Conservation (phyloP, 2,113 vertebrate species). For the Terrapene triunguis region DNA sequence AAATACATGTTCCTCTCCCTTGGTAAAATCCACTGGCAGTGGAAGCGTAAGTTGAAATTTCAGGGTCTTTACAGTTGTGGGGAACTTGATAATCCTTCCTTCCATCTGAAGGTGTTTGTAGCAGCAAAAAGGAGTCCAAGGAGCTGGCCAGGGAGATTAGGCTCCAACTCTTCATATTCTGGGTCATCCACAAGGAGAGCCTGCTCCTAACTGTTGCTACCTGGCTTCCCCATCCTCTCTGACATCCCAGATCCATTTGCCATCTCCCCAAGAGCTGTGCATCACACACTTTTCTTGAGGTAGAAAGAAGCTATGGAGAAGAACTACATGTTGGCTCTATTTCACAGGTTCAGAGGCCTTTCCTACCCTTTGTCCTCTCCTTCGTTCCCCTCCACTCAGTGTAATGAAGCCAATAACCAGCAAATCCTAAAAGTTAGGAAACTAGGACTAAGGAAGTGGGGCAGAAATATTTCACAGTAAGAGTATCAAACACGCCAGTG, state of each 20-base stretch:
- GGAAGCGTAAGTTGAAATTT: neutral
- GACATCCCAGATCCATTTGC: neutral
- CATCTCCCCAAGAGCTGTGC: neutral
- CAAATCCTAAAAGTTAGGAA: neutral
- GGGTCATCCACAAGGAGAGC: slow-evolving; percentile 36
- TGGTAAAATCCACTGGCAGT: neutral
- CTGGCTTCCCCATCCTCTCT: slow-evolving; percentile 31
- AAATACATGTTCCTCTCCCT: neutral
- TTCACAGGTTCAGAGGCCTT: neutral
- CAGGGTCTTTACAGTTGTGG: neutral
- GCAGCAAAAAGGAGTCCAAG: slow-evolving; percentile 23
- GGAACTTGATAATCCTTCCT: neutral
- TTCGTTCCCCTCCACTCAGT: neutral
- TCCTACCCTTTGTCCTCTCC: neutral
- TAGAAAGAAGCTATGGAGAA: neutral
- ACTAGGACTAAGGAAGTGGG: neutral
- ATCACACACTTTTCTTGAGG: neutral
- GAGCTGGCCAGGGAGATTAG: slow-evolving; percentile 35
- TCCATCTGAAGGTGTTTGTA: neutral
- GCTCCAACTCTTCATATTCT: slow-evolving; percentile 15
- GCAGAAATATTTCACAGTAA: neutral
- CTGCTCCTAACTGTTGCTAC: slow-evolving; percentile 26
- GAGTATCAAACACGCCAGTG: rapidly evolving
- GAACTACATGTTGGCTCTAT: neutral
- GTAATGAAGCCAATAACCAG: neutral